Evolutionary conservation across 2,113 vertebrate genomes (phyloP), one percentile per base, ranked within the genome.

Genomic region (Cyprinodon variegatus): DNA sequence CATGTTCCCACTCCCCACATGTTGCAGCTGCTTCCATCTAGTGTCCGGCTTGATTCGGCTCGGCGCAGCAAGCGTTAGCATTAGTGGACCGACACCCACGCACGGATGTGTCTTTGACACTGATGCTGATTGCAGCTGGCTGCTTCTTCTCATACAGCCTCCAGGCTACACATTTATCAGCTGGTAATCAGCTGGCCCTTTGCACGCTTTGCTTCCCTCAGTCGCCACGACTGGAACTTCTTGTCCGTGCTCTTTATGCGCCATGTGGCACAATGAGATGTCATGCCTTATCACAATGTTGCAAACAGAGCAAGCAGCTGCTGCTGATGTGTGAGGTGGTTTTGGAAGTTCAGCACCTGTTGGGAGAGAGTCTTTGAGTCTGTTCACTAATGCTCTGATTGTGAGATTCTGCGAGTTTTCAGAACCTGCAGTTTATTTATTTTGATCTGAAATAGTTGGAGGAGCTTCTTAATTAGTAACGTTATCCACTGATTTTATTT

Each of bases 111-210:
- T 77, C 82, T 80, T 70, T 80, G 70, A 87, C 53, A 48, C 76
- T 90, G 81, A 88, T 67, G 85, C 79, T 86, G 86, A 87, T 88
- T 83, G 78, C 38, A 68, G 70, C 77, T 88, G 87, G 79, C 81
- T 87, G 75, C 75, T 38, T 81, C 72, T 78, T 53, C 74, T 64
- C 81, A 80, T 74, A 75, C 78, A 57, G 78, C 82, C 78, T 48
- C 12, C 1, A 68, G 80, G 84, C 77, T 53, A 74, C 87, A 78
- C 85, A 74, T 90, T 88, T 81, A 91, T 91, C 88, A 89, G 87
- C 84, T 83, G 87, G 83, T 89, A 88, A 88, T 91, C 88, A 84
- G 84, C 70, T 59, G 72, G 65, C 77, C 72, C 40, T 57, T 39
- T 70, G 60, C 83, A 67, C 57, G 39, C 81, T 75, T 46, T 65